Percentiles rank a stretch among this genome's conserved stretches.
Conservation (phyloP, 1,140 invertebrate genomes). For the Arctopsyche grandis region DNA sequence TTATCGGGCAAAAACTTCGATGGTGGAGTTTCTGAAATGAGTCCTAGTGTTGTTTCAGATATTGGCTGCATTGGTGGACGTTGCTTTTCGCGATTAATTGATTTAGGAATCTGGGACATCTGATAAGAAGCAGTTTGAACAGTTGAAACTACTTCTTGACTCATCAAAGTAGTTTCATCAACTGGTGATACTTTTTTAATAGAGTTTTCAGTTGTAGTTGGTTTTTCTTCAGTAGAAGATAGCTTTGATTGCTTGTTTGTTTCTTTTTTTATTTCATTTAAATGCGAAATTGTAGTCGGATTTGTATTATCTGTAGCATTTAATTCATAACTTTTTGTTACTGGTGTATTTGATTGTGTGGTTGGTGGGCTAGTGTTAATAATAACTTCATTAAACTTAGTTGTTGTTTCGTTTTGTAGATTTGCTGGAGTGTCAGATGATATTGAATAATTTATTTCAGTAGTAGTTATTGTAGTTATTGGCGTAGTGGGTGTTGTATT, state of each 20-base stretch:
- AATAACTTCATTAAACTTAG: not conserved
- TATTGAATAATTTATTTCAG: not conserved
- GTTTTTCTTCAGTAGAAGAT: not conserved
- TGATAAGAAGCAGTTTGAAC: slow-evolving; percentile 56
- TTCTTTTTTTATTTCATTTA: no score
- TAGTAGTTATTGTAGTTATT: slow-evolving; percentile 6
- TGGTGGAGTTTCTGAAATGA: slow-evolving; percentile 55
- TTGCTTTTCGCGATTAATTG: slow-evolving; percentile 68
- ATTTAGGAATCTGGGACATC: slow-evolving; percentile 61
- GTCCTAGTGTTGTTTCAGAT: slow-evolving; percentile 61
- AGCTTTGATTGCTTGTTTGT: not conserved
- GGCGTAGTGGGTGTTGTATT: slow-evolving; percentile 4
- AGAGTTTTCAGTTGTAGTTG: not conserved
- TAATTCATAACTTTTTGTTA: no score
- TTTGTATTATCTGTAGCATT: not conserved
- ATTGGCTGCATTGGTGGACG: slow-evolving; percentile 63
- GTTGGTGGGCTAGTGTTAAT: not conserved
- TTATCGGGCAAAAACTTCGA: slow-evolving; percentile 65
- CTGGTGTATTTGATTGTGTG: not conserved
- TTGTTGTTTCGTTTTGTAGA: not conserved
- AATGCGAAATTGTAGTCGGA: not conserved
- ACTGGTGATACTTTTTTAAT: not conserved
- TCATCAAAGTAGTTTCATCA: not conserved
- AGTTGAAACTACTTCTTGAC: not conserved
- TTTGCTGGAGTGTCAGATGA: not conserved